Evolutionary conservation across 2,888 invertebrate genomes (phyloP).

Genomic region (Agonopterix arenella): DNA sequence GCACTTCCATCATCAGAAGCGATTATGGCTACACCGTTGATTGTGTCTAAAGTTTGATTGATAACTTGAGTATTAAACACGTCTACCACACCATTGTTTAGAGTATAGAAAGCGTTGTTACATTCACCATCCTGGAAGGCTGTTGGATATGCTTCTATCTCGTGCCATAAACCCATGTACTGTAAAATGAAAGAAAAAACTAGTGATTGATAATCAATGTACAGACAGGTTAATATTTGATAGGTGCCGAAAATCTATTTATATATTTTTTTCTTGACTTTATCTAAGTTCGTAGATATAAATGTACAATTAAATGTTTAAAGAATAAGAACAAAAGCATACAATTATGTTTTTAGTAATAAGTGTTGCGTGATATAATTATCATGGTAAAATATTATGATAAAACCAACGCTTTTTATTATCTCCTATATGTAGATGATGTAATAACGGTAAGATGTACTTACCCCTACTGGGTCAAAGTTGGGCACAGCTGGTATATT

Average conservation of each 20-base stretch:
- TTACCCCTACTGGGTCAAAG: conserved; percentile 24
- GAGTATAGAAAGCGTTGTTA: conserved; percentile 36
- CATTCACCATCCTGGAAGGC: conserved; percentile 44
- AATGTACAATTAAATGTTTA: too few relatives aligned
- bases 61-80: conserved; percentile 41
- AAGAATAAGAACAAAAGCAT: too few relatives aligned
- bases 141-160: conserved; percentile 40
- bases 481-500: conserved; percentile 26
- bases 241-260: too few relatives aligned
- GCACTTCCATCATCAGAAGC: conserved; percentile 73
- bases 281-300: too few relatives aligned
- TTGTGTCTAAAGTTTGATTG: conserved; percentile 33
- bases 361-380: too few relatives aligned
- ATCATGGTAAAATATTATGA: too few relatives aligned
- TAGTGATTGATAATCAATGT: neutral
- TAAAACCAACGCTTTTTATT: too few relatives aligned
- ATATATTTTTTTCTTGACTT: too few relatives aligned
- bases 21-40: conserved; percentile 34
- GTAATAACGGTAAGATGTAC: conserved; percentile 1
- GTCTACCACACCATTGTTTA: conserved; percentile 20
- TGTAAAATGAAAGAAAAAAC: conserved; percentile 15
- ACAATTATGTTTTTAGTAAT: too few relatives aligned
- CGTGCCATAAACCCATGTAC: conserved; percentile 47
- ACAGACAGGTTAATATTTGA: too few relatives aligned
- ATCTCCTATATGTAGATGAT: neutral